Evolutionary conservation across 2,113 vertebrate genomes (phyloP).

Genomic region (Manacus vitellinus): DNA sequence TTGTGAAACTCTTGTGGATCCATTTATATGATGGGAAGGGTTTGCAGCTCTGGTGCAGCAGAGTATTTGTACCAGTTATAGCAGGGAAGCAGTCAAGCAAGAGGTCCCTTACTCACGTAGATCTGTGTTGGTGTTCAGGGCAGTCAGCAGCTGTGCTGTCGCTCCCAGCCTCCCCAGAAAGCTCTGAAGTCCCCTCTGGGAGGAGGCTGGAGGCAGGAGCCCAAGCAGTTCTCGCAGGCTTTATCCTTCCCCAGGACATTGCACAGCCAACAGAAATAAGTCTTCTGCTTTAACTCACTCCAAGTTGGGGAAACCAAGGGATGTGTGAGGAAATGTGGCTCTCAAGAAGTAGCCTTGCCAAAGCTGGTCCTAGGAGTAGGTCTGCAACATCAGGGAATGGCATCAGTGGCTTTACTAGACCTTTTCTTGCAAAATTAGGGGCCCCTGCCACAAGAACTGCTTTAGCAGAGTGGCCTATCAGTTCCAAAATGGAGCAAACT

Average conservation of each 20-base stretch:
- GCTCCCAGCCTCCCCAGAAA: background rate
- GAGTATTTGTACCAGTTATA: background rate
- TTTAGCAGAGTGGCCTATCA: background rate
- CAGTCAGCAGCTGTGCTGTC: background rate
- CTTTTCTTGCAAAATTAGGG: background rate
- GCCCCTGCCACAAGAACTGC: background rate
- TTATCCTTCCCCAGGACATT: background rate
- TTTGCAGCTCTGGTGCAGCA: background rate
- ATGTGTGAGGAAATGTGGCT: background rate
- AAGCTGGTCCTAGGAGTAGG: background rate
- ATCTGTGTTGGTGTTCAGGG: too few relatives aligned
- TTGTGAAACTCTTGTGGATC: rapidly evolving
- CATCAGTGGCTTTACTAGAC: background rate
- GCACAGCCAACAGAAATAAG: background rate
- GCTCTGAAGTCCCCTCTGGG: background rate
- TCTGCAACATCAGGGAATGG: background rate
- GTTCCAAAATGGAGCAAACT: background rate
- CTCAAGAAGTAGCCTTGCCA: background rate
- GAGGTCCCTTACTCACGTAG: background rate
- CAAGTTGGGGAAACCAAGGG: background rate
- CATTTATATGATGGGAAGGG: background rate
- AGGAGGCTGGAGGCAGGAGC: background rate
- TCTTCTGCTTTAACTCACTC: background rate
- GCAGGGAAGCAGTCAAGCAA: background rate
- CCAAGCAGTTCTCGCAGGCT: background rate